phyloP scores from a whole-genome alignment of 2,888 invertebrate genomes.

The Dolomedes plantarius region DNA sequence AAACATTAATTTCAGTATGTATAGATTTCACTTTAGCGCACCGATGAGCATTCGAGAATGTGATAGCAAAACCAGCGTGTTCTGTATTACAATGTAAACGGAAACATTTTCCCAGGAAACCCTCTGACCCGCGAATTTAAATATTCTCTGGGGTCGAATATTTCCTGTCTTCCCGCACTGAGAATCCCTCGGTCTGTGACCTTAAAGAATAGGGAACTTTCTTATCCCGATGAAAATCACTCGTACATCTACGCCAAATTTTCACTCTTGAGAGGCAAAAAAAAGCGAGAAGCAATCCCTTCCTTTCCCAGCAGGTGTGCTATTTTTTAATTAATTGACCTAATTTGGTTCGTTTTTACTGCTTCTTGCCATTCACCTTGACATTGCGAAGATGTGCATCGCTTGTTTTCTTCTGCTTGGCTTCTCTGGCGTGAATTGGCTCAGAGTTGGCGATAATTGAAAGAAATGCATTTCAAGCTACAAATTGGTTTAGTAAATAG shows the following conservation, averaged over 20 bases:
- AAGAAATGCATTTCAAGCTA: too few relatives aligned
- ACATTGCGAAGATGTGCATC: neutral
- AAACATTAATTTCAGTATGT: too few relatives aligned
- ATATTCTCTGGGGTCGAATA: neutral
- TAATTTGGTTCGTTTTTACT: neutral
- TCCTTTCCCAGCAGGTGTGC: neutral
- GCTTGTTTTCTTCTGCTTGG: neutral
- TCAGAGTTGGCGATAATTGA: too few relatives aligned
- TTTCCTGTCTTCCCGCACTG: neutral
- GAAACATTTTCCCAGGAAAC: neutral
- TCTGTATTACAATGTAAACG: too few relatives aligned
- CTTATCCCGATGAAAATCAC: neutral
- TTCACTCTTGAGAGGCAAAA: neutral
- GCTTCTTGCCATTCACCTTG: constrained; percentile 12
- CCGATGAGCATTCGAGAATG: too few relatives aligned
- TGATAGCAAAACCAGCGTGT: too few relatives aligned
- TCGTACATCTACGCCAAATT: neutral
- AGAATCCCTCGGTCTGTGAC: neutral
- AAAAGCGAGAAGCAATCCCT: neutral
- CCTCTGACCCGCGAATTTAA: neutral
- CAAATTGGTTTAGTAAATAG: too few relatives aligned
- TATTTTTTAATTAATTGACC: constrained; percentile 11
- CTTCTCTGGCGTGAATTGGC: neutral
- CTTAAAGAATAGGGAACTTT: neutral
- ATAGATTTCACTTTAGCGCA: too few relatives aligned